Evolutionary conservation across 2,797 vertebrate genomes (phyloP), one percentile per base, ranked within the genome.

Genomic region (Ataeniobius toweri): DNA sequence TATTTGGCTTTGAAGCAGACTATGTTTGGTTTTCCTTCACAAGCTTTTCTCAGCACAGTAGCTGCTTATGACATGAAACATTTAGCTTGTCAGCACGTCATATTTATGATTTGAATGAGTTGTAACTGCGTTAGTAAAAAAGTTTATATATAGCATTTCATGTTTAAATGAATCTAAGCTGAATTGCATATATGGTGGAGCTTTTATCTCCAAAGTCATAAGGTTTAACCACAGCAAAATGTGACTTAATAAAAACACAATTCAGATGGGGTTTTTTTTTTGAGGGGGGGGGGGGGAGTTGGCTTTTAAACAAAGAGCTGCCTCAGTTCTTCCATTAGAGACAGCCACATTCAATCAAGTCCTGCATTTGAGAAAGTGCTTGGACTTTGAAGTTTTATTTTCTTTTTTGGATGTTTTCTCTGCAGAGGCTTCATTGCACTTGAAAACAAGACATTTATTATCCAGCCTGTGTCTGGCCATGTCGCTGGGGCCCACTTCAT

Each of bases 341-440:
- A 71, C 44, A 75, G 74, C 16, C 41, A 46, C 67, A 65, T 78
- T 82, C 63, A 80, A 56, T 88, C 75, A 77, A 46, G 67, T 73
- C 63, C 41, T 69, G 74, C 48, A 48, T 81, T 73, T 69, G 48
- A 77, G 72, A 80, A 73, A 85, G 51, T 79, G 74, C 56, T 79
- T 67, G 9, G 69, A 58, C 76, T 83, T 76, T 77, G 75, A 83
- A 72, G 83, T 74, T 86, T 81, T 85, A 77, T 89, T 84, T 78
- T 82, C 51, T 71, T 72, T 28, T 78, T 83, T 26, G 39, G 13
- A 78, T 83, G 58, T 69, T 86, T 44, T 86, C 78, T 89, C 89
- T 80, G 41, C 93, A 99, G 98, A 95, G 98, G 98, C 86, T 95
- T 99, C 91, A 95, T 99, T 86, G 89, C 91, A n/a, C 94, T 98